Base-by-base conservation (phyloP, 1,140 invertebrate genomes). In the Trissolcus basalis region DNA sequence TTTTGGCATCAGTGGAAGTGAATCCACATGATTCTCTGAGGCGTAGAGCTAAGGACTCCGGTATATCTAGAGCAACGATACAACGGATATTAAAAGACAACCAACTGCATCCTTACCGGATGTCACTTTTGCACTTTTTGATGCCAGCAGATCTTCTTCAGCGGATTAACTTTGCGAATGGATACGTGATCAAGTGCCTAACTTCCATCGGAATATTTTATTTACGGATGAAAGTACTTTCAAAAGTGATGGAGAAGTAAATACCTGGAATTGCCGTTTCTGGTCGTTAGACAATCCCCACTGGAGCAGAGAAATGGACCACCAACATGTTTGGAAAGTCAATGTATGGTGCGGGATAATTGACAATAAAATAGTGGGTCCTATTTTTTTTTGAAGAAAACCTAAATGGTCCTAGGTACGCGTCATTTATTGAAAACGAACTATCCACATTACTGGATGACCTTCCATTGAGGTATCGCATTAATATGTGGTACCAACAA, bases 361-460 rank as follows among this genome's bases (percentile, higher is more conserved):
- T 11, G 39, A 53, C 41, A 45, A 47, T n/a, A 43, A 80, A 55
- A 72, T 81, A 1, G 44, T 81, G 9, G 74, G 65, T 27, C 67
- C 70, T 19, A 35, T 8, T 64, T 74, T 78, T 81, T 41, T 44
- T 80, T 48, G 69, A 80, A n/a, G 75, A 50, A 50, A 71, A 72
- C 43, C 15, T 81, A 13, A 80, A 65, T 43, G 36, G 47, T 32
- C 14, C 12, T 11, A 27, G 59, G 14, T 81, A 75, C 43, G 58
- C 69, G 15, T 13, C 55, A 8, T 76, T 83, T 16, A 47, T 82
- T 19, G 16, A 77, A 56, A 68, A 79, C 14, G 56, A 77, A 11
- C 55, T 83, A 27, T 78, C 80, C 32, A 7, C 48, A 44, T 61
- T 84, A 35, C 49, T 82, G 39, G 64, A 84, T 76, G 75, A 81